Evolutionary conservation across 1,140 invertebrate genomes (phyloP), one percentile per base, ranked within the genome.

Genomic region (Hydropsyche tenuis): DNA sequence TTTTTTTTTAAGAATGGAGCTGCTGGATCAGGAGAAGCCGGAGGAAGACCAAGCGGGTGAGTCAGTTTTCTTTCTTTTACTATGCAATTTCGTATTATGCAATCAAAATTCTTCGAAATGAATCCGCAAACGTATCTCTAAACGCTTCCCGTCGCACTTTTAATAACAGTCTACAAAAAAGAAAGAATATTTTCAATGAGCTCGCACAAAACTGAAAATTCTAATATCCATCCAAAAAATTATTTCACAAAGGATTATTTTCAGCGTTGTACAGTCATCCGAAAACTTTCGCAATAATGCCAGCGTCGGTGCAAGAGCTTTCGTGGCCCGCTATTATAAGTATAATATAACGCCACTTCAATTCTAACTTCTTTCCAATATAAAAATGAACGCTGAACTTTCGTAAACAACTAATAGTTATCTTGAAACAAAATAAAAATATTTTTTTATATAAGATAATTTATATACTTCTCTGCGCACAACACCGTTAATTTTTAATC

Each of bases 1-100:
- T 89, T 91, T 88, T 86, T 84, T 89, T 91, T 90, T 88, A 89
- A 94, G 92, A 94, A 94, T 89, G 92, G 92, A 72, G 90, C 89
- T 78, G 89, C 90, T 68, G 86, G 88, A 30, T 89, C 90, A 66
- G 91, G 90, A 60, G 92, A 94, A 78, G 88, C 90, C 75, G 88
- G 88, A 20, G 89, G 91, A 73, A 86, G 93, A 71, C 87, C 88
- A n/a, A 94, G 93, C 89, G 92, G 91, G 91, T 93, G 82, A 78
- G 81, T 80, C 12, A 53, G 45, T 6, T n/a, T n/a, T n/a, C n/a
- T 23, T 51, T 51, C 46, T 14, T 20, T 16, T 51, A 51, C 46
- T 5, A n/a, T 48, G 4, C n/a, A n/a, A n/a, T n/a, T n/a, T n/a
- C n/a, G n/a, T n/a, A n/a, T n/a, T n/a, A n/a, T n/a, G n/a, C n/a